Evolutionary conservation across 1,140 invertebrate genomes (phyloP), one percentile per base, ranked within the genome.

Genomic region (Drosophila takahashii): DNA sequence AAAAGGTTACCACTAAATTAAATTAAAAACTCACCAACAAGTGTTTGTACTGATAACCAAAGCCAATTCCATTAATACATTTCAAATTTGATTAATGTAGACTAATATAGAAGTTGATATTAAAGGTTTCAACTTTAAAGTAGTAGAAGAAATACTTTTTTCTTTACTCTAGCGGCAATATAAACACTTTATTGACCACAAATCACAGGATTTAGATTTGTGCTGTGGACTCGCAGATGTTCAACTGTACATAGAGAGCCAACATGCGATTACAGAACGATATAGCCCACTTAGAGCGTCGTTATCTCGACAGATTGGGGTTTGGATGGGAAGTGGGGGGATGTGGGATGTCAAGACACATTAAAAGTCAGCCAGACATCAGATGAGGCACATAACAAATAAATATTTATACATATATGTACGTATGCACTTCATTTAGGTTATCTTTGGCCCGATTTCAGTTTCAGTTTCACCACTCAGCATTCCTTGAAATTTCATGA

Each of bases 371-470:
- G 41, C 11, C 64, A 64, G 27, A 42, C 64, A 42, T 15, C 41
- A 67, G 64, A 67, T 67, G 64, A 44, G 64, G 42, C 64, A 42
- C 27, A 64, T 34, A 62, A 39, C 34, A 67, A 67, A 67, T 67
- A 67, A 67, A 67, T 67, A 67, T 52, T 67, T 65, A 67, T 67
- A 22, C 64, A 64, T 36, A 61, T 41, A 56, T 61, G 37, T 32
- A 56, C 48, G 37, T n/a, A 44, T 44, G 62, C 64, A 67, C 60
- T 52, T 67, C 45, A 52, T 67, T 67, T 67, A n/a, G 69, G 69
- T 72, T 72, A 72, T 72, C 66, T 72, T 72, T 51, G 64, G 27
- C 16, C 59, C 64, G 59, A 67, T 67, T 67, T 67, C 45, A 66
- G 50, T 22, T 22, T 22, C 58, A 42, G 34, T 2, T 16, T 8